Conservation (phyloP, 2,888 invertebrate genomes). For the Sarcophaga variegata region DNA sequence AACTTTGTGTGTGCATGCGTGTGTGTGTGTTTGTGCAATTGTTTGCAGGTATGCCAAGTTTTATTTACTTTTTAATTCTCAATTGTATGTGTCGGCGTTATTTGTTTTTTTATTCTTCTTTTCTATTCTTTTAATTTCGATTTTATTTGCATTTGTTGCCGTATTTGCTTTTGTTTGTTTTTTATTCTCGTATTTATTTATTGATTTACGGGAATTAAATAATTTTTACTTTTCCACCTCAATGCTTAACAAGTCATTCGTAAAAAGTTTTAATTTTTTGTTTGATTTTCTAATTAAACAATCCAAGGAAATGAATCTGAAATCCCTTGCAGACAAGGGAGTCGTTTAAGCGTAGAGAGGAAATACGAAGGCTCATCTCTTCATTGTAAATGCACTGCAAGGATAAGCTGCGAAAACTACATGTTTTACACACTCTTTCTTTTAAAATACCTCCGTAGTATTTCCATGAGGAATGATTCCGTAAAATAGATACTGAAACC, state of each 20-base stretch:
- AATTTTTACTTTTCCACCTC: slow-evolving; percentile 56
- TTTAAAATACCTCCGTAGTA: too few species aligned
- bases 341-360: neutral
- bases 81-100: slow-evolving; percentile 58
- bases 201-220: neutral
- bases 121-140: neutral
- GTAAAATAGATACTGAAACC: too few species aligned
- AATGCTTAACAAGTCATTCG: slow-evolving; percentile 56
- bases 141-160: too few species aligned
- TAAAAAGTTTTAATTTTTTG: slow-evolving; percentile 16
- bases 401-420: too few species aligned
- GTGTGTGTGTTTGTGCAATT: too few species aligned
- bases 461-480: too few species aligned
- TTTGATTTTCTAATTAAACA: slow-evolving; percentile 55
- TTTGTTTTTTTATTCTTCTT: slow-evolving; percentile 15
- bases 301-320: slow-evolving; percentile 4
- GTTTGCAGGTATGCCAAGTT: neutral
- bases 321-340: neutral
- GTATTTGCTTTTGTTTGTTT: too few species aligned
- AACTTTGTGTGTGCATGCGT: neutral
- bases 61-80: slow-evolving; percentile 65
- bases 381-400: too few species aligned
- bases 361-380: too few species aligned
- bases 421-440: too few species aligned
- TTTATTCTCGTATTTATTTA: too few species aligned